These are phyloP conservation scores for Autographa gamma DNA, from an alignment of 2,888 invertebrate genomes.

Conservation along the genomic window DNA sequence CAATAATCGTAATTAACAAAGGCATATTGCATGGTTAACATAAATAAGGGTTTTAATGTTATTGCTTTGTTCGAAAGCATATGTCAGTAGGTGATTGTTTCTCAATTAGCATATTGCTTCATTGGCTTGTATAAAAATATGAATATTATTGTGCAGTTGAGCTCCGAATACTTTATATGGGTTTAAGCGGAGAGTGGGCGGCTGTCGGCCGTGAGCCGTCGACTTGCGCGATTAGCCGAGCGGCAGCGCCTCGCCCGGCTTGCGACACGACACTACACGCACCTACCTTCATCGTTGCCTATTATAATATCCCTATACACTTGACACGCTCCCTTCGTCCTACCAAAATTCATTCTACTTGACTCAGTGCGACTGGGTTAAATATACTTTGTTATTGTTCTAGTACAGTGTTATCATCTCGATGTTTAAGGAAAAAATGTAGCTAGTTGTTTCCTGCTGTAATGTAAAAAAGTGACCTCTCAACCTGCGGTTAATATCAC, in stretches of 20 bases:
- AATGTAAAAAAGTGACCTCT: background rate
- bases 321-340: constrained; percentile 7
- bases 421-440: background rate
- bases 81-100: constrained; percentile 68
- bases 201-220: constrained; percentile 84
- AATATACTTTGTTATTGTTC: background rate
- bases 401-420: background rate
- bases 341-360: background rate
- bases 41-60: constrained; percentile 45
- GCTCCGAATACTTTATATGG: constrained; percentile 84
- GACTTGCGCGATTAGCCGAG: constrained; percentile 80
- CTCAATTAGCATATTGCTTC: constrained; percentile 80
- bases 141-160: constrained; percentile 81
- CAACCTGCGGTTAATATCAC: background rate
- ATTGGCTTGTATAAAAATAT: constrained; percentile 81
- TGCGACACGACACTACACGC: constrained; percentile 74
- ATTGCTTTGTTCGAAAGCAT: constrained; percentile 55
- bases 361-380: background rate
- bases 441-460: background rate
- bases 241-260: constrained; percentile 61
- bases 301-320: constrained; percentile 62
- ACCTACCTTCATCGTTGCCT: constrained; percentile 76
- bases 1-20: constrained; percentile 44
- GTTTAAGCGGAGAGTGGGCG: constrained; percentile 86
- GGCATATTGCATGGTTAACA: constrained; percentile 26